Base-by-base conservation (phyloP, 2,888 invertebrate genomes). In the Eudemis profundana region DNA sequence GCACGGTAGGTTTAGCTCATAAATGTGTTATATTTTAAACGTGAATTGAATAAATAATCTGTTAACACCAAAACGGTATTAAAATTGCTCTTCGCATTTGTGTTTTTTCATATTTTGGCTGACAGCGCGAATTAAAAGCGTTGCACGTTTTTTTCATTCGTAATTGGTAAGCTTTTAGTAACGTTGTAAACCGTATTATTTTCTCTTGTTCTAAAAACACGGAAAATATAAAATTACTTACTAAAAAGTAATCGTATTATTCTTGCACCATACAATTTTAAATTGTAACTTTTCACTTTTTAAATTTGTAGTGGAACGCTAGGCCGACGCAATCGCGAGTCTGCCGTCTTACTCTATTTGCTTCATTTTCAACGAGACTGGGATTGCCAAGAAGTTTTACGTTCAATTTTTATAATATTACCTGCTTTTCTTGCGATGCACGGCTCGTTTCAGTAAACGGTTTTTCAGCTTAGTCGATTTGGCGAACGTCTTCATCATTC, bases 311-410 rank as follows among this genome's bases (percentile, higher is more conserved):
- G 77, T 73, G 77, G 77, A 80, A 78, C 76, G 78, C 78, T 78
- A 78, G 82, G 82, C 82, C 81, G 79, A 75, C 77, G 82, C 85
- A 81, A 81, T 81, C 76, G 79, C 76, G 78, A 78, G 71, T 69
- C 74, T 72, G 67, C 76, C 75, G 78, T 76, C 79, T 81, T 78
- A 77, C 79, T 85, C 83, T 85, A 84, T 87, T 87, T 86, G 82
- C 82, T 82, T 84, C 81, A 83, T 84, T 85, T 84, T 78, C 76
- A 81, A 81, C 82, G 76, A 81, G 79, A 82, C 78, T 82, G 81
- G 79, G 77, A 86, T 84, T 86, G 83, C 83, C 81, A 83, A 82
- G 82, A 85, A 84, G 78, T 84, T 84, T 82, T 79, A 73, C 79
- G 77, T 85, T 82, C 82, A 83, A 85, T 85, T 84, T 84, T 78